phyloP scores from a whole-genome alignment of 2,113 vertebrate species.

The Mustelus asterias region DNA sequence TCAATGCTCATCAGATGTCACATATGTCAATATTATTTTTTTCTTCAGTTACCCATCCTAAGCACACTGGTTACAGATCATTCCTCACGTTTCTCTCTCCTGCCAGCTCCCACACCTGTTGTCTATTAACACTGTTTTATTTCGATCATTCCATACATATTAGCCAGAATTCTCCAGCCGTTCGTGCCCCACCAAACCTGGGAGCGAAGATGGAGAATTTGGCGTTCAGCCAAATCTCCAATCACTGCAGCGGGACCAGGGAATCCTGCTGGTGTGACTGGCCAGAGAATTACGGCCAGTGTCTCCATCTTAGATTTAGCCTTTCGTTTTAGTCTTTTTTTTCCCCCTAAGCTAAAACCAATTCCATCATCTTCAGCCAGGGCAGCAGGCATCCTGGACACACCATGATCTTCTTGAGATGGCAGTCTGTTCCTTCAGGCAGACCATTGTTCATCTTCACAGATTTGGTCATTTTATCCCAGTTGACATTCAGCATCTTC shows the following conservation, averaged over 20 bases:
- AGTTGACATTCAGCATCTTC: too few relatives aligned
- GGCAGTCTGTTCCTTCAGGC: neutral
- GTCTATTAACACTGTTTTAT: neutral
- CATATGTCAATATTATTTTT: neutral
- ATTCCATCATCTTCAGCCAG: neutral
- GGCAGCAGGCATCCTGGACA: neutral
- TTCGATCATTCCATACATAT: neutral
- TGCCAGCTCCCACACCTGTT: neutral
- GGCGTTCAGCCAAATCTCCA: too few relatives aligned
- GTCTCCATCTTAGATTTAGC: neutral
- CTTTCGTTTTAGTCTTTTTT: neutral
- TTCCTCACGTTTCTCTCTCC: neutral
- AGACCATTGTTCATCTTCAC: neutral
- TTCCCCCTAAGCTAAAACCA: neutral
- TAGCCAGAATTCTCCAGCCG: too few relatives aligned
- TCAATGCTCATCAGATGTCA: neutral
- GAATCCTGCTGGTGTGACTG: too few relatives aligned
- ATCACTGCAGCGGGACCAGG: too few relatives aligned
- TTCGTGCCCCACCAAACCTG: too few relatives aligned
- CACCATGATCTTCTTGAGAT: neutral
- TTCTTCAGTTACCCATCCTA: neutral
- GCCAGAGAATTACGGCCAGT: neutral
- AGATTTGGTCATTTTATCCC: neutral
- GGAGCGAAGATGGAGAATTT: too few relatives aligned
- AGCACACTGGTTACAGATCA: neutral